Evolutionary conservation across 1,140 invertebrate species (phyloP), one percentile per base, ranked within the genome.

Genomic region (Ceratosolen solmsi): DNA sequence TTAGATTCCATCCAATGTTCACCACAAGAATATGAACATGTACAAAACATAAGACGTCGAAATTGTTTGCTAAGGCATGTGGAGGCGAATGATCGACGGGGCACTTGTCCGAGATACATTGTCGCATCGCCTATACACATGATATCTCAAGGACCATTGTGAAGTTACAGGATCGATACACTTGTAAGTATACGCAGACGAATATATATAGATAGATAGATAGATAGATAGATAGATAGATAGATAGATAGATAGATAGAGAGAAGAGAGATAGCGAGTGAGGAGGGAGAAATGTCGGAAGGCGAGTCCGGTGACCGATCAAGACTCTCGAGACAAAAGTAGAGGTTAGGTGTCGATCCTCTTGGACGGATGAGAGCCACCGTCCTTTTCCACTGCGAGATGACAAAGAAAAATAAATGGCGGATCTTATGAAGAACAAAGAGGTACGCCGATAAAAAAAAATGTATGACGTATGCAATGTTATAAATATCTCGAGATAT

Each of bases 81-180:
- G 8, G 71, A 73, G 30, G 46, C 11, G 27, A 9, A 33, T 20
- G 49, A 73, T 9, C 25, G 30, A 54, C 41, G 51, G 3, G 41
- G 70, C 38, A n/a, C 9, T 46, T 41, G 38, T 25, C 41, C 41
- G 36, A 9, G n/a, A n/a, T 25, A 72, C 41, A 25, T 51, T 22
- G 41, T 30, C 41, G n/a, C 70, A 20, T 46, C 20, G 70, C 5
- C 22, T 49, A 49, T 41, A 41, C n/a, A 33, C 49, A 4, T 20
- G n/a, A 25, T 3, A 36, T 49, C 25, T 27, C 25, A n/a, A 22
- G 17, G n/a, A 27, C 15, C 51, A 74, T 56, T 74, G 72, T 56
- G 20, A 56, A 22, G 51, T 30, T 36, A 54, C n/a, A 27, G 78
- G 84, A 84, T 86, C 85, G 68, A 86, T 86, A 85, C 73, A 83